Base-by-base conservation (phyloP, 2,797 vertebrate genomes). In the Limnodromus scolopaceus region DNA sequence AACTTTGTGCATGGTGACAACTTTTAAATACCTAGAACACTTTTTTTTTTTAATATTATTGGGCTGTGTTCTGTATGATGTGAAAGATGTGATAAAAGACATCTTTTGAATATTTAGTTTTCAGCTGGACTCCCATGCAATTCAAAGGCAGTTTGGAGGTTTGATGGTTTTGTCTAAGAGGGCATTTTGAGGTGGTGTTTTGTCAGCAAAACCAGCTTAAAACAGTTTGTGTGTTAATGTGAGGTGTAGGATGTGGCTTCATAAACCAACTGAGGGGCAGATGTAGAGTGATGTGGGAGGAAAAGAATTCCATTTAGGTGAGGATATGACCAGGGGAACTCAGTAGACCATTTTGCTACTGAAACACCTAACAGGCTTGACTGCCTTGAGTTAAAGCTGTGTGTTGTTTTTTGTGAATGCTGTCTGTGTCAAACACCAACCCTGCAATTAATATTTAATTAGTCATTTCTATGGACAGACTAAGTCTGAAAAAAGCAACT, bases 241-340 rank as follows among this genome's bases (percentile, higher is more conserved):
- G 38, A 49, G 36, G 32, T 3, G 0, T 63, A 66, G 58, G 6
- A 27, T 54, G 6, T 0, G 0, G 15, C 32, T 89, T 84, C 10
- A 8, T 81, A 79, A 80, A 10, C 16, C 2, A 30, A 0, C 16
- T 1, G 1, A 30, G 39, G 24, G n/a, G 32, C 36, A 92, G 69
- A 8, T 66, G 23, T 48, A 20, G 76, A 60, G 48, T 80, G 39
- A 22, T 5, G 0, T n/a, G 27, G n/a, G n/a, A 77, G 25, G 43
- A 55, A 81, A 55, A 11, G 2, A 4, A 1, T 8, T 65, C 51
- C 13, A 2, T 24, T 58, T 1, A 4, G 8, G 23, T 55, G 39
- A 61, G 27, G n/a, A 54, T 61, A 43, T 72, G 39, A 51, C 39
- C 1, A 0, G 6, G 13, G 28, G 16, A 87, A n/a, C 32, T 84